Conservation (phyloP, 1,140 invertebrate species). For the Tetragonula clypearis region DNA sequence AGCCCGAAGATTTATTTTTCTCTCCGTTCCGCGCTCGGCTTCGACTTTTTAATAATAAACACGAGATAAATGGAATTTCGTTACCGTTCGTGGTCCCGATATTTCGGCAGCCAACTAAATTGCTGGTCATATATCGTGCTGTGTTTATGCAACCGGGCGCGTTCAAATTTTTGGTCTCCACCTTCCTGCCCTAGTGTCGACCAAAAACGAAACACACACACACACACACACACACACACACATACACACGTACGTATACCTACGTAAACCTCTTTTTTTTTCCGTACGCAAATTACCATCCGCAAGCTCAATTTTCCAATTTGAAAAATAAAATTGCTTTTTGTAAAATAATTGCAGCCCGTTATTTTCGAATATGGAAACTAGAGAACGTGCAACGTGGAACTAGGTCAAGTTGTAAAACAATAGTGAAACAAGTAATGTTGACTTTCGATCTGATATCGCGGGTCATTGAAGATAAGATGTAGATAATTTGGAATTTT, state of each 20-base stretch:
- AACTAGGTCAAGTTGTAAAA: too few species aligned
- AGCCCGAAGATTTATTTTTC: not conserved
- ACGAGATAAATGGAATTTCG: not conserved
- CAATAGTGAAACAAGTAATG: too few species aligned
- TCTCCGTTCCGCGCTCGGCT: not conserved
- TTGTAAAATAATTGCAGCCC: not conserved
- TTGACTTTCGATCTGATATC: not conserved
- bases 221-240: too few species aligned
- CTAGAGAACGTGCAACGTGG: too few species aligned
- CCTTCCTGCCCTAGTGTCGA: not conserved
- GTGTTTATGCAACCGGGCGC: constrained; percentile 9
- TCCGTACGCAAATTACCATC: too few species aligned
- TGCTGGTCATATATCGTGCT: not conserved
- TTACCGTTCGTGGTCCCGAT: not conserved
- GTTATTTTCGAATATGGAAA: not conserved
- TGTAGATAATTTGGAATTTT: too few species aligned
- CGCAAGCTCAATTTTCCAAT: not conserved
- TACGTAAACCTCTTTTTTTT: not conserved
- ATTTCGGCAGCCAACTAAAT: constrained; percentile 5
- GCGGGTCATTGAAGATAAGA: too few species aligned
- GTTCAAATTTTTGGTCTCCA: too few species aligned
- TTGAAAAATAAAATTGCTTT: not conserved
- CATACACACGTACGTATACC: too few species aligned
- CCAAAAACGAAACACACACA: not conserved
- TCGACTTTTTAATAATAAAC: not conserved